Percentiles rank a stretch among this genome's conserved stretches.
Evolutionary conservation across 2,797 vertebrate species (phyloP).

Genomic region (Glossophaga mutica): DNA sequence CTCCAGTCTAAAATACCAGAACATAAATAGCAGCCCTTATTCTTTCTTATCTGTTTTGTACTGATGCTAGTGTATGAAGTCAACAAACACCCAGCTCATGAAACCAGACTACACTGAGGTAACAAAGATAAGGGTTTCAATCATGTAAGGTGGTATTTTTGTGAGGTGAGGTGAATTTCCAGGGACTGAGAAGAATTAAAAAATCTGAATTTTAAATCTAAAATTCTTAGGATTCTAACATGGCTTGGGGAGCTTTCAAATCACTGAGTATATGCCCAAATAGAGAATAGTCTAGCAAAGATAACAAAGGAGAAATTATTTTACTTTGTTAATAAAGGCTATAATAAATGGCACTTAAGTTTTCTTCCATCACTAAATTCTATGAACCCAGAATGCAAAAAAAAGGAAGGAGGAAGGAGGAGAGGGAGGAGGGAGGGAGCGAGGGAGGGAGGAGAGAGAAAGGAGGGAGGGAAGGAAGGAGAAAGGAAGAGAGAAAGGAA

Average conservation of each 20-base stretch:
- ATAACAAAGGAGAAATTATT: not conserved
- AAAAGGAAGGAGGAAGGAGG: not conserved
- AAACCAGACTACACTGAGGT: not conserved
- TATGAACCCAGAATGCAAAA: not conserved
- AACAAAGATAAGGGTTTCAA: not conserved
- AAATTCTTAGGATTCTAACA: not conserved
- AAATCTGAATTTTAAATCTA: not conserved
- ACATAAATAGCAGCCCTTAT: not conserved
- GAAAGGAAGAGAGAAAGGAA: not conserved
- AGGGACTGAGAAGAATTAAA: not conserved
- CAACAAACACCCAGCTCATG: not conserved
- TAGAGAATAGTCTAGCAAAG: not conserved
- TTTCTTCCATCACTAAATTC: not conserved
- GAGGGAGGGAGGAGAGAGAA: not conserved
- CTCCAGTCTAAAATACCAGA: not conserved
- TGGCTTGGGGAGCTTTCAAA: not conserved
- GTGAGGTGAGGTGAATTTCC: slow-evolving; percentile 14
- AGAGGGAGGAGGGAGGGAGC: not conserved
- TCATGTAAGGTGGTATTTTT: not conserved
- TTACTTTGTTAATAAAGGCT: not conserved
- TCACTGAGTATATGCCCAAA: not conserved
- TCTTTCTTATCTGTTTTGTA: not conserved
- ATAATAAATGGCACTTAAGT: not conserved
- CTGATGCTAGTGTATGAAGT: not conserved
- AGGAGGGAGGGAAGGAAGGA: not conserved